Evolutionary conservation across 2,797 vertebrate genomes (phyloP).

Genomic region (Brotogeris chrysoptera): DNA sequence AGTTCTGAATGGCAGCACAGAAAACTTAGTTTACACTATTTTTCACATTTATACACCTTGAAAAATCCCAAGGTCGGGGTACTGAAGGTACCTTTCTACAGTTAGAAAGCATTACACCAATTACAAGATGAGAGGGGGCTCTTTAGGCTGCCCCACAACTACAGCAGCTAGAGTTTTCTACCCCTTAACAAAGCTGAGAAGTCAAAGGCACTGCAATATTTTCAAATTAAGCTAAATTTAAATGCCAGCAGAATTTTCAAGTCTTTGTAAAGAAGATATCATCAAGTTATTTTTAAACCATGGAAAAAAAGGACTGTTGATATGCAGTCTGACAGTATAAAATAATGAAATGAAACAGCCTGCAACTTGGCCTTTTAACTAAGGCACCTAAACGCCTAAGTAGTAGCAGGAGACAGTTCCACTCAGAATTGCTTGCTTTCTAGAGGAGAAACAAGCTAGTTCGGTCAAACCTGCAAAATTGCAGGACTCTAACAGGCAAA

Average conservation of each 20-base stretch:
- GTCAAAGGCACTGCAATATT: not conserved
- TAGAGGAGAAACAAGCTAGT: not conserved
- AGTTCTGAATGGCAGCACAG: not conserved
- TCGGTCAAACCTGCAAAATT: not conserved
- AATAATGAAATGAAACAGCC: not conserved
- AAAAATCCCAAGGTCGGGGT: not conserved
- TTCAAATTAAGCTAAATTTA: not conserved
- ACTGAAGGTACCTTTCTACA: not conserved
- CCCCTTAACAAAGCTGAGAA: not conserved
- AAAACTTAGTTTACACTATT: not conserved
- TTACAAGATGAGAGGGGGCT: not conserved
- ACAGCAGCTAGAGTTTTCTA: not conserved
- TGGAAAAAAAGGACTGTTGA: not conserved
- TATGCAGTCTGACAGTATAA: not conserved
- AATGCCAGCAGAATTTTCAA: not conserved
- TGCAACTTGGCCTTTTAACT: not conserved
- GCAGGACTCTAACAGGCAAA: not conserved
- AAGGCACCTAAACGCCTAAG: not conserved
- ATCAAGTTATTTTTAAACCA: constrained; percentile 12
- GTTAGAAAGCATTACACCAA: not conserved
- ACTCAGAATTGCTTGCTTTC: not conserved
- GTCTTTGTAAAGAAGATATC: not conserved
- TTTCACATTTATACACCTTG: not conserved
- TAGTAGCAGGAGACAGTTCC: not conserved
- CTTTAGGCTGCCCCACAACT: not conserved